These are phyloP conservation scores for Eupleurogrammus muticus DNA, from an alignment of 2,797 vertebrate species.

Conservation along the genomic window DNA sequence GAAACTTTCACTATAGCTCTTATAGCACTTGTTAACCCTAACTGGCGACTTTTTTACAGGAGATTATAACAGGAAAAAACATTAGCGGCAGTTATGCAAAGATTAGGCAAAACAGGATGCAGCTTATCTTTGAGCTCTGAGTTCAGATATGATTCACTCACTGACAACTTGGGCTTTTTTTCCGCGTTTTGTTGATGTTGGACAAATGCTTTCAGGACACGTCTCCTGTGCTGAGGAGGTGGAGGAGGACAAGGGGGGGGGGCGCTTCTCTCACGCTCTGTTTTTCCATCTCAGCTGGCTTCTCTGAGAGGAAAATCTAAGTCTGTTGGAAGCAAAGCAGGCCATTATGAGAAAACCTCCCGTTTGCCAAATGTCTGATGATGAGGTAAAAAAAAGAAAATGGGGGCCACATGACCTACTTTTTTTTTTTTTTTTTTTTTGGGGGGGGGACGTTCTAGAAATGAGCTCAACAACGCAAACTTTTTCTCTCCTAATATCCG, in stretches of 20 bases:
- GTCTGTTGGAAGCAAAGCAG: slow-evolving; percentile 52
- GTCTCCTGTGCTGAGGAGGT: slow-evolving; percentile 17
- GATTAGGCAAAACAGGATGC: background rate
- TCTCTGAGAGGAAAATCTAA: slow-evolving; percentile 69
- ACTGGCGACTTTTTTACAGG: background rate
- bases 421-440: too few relatives aligned
- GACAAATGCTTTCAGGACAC: slow-evolving; percentile 27
- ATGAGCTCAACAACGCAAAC: slow-evolving; percentile 28
- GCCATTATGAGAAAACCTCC: slow-evolving; percentile 45
- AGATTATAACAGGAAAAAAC: slow-evolving; percentile 6
- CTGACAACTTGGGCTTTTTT: slow-evolving; percentile 35
- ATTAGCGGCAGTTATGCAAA: background rate
- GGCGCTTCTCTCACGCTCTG: slow-evolving; percentile 22
- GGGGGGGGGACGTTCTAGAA: too few relatives aligned
- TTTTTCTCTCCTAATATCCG: background rate
- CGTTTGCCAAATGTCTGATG: slow-evolving; percentile 45
- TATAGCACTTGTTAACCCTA: background rate
- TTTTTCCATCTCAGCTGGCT: slow-evolving; percentile 71
- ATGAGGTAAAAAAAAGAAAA: slow-evolving; percentile 28
- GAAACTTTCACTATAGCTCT: slow-evolving; percentile 18
- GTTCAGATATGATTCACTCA: slow-evolving; percentile 24
- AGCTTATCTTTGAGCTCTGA: slow-evolving; percentile 2
- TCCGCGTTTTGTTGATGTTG: slow-evolving; percentile 28
- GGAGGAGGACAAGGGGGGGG: background rate
- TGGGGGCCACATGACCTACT: slow-evolving; percentile 60